Percentiles rank a stretch among this genome's conserved stretches.
Conservation (phyloP, 1,140 invertebrate species). For the Rhyacophila brunnea region DNA sequence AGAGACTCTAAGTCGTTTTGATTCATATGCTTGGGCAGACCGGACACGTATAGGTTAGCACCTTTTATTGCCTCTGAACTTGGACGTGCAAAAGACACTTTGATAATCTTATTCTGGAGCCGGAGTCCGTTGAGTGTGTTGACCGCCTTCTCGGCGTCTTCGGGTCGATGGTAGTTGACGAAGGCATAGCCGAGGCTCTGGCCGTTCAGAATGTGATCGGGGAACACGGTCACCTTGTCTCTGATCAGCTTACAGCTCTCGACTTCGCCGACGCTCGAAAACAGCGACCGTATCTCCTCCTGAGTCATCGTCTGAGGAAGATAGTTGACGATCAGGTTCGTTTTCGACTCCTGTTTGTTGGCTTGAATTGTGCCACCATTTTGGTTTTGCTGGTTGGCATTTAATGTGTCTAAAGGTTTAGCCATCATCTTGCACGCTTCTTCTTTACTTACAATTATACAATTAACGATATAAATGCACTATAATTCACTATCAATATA, state of each 20-base stretch:
- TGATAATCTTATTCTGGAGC: conserved; percentile 88
- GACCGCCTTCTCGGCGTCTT: conserved; percentile 85
- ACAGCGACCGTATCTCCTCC: conserved; percentile 83
- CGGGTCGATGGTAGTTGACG: conserved; percentile 80
- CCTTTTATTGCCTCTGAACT: conserved; percentile 88
- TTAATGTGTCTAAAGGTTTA: conserved; percentile 52
- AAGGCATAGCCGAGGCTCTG: conserved; percentile 89
- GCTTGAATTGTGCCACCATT: conserved; percentile 61
- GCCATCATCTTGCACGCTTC: conserved; percentile 47
- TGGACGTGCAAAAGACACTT: conserved; percentile 87
- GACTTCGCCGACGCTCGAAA: conserved; percentile 83
- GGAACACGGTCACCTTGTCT: conserved; percentile 79
- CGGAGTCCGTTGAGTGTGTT: conserved; percentile 81
- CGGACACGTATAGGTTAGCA: conserved; percentile 86
- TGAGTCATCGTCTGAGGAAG: conserved; percentile 91
- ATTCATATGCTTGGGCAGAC: conserved; percentile 81
- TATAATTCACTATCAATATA: conserved; percentile 27
- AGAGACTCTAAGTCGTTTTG: conserved; percentile 82
- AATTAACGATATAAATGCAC: conserved; percentile 27
- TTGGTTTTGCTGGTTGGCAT: conserved; percentile 42
- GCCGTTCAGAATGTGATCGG: conserved; percentile 60
- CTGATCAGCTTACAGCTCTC: conserved; percentile 89
- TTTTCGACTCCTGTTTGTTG: conserved; percentile 61
- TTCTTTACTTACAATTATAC: conserved; percentile 19
- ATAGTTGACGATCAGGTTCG: conserved; percentile 90